Evolutionary conservation across 2,113 vertebrate genomes (phyloP).

Genomic region (Mus spicilegus): DNA sequence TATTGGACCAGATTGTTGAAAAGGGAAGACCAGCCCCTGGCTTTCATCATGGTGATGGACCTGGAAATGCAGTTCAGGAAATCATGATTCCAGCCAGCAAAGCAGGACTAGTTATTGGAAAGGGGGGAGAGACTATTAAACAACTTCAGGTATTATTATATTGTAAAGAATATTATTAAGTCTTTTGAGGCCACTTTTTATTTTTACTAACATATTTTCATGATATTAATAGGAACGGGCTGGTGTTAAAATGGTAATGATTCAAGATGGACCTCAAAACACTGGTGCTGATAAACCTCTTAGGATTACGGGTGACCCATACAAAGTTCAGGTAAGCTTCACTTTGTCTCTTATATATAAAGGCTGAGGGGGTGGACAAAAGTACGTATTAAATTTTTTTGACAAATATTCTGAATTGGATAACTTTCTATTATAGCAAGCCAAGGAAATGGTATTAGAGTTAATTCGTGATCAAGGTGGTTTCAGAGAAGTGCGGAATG

Average conservation of each 20-base stretch:
- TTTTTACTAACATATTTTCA: constrained; percentile 48
- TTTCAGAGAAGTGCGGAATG: constrained; percentile 98
- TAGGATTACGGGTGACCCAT: constrained; percentile 98
- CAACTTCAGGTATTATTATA: constrained; percentile 92
- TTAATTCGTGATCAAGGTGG: constrained; percentile 98
- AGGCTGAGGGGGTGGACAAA: background rate
- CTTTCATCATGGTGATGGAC: constrained; percentile 96
- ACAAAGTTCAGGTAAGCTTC: constrained; percentile 95
- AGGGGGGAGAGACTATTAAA: constrained; percentile 99
- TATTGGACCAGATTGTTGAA: constrained; percentile 97
- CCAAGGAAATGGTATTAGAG: constrained; percentile 99
- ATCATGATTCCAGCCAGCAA: constrained; percentile 98
- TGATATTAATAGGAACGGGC: constrained; percentile 92
- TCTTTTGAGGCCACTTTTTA: background rate
- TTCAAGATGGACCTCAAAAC: constrained; percentile 99
- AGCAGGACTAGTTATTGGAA: constrained; percentile 98
- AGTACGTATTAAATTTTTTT: background rate
- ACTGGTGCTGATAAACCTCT: constrained; percentile 99
- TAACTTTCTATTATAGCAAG: constrained; percentile 91
- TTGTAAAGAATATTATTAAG: background rate
- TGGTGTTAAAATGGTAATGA: constrained; percentile 99
- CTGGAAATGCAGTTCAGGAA: constrained; percentile 98
- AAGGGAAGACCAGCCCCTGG: constrained; percentile 97
- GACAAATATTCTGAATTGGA: constrained; percentile 48
- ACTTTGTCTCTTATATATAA: constrained; percentile 45